These are phyloP conservation scores for Dynastes hyllus DNA, from an alignment of 2,888 invertebrate genomes.

Conservation along the genomic window DNA sequence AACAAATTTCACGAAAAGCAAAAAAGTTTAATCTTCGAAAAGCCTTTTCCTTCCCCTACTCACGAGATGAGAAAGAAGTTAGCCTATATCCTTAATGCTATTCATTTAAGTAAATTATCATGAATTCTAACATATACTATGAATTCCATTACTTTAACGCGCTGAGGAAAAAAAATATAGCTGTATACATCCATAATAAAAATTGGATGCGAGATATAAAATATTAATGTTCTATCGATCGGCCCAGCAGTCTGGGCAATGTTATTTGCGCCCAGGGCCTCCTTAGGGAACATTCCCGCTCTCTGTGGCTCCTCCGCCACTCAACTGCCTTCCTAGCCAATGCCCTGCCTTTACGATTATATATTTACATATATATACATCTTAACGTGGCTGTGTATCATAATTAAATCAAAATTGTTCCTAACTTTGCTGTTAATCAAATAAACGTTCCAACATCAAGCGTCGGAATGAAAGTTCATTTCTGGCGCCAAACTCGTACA, in stretches of 20 bases:
- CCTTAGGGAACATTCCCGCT: slow-evolving; percentile 5
- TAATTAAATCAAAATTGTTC: slow-evolving; percentile 18
- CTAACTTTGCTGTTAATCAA: slow-evolving; percentile 7
- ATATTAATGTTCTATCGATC: slow-evolving; percentile 31
- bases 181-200: not conserved
- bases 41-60: no score
- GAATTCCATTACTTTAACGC: not conserved
- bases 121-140: no score
- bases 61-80: no score
- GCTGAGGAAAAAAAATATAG: not conserved
- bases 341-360: slow-evolving; percentile 4
- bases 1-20: no score
- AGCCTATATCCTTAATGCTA: no score
- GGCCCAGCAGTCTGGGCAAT: not conserved
- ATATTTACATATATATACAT: not conserved
- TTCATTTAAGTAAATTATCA: no score
- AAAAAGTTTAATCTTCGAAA: no score
- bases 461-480: not conserved
- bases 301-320: no score
- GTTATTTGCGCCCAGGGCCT: slow-evolving; percentile 6
- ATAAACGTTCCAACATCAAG: slow-evolving; percentile 3
- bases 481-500: not conserved
- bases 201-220: slow-evolving; percentile 21
- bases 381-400: not conserved
- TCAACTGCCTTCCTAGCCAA: no score